Percentiles rank a stretch among this genome's conserved stretches.
phyloP scores from a whole-genome alignment of 2,888 invertebrate genomes.

The Epistrophe grossulariae region DNA sequence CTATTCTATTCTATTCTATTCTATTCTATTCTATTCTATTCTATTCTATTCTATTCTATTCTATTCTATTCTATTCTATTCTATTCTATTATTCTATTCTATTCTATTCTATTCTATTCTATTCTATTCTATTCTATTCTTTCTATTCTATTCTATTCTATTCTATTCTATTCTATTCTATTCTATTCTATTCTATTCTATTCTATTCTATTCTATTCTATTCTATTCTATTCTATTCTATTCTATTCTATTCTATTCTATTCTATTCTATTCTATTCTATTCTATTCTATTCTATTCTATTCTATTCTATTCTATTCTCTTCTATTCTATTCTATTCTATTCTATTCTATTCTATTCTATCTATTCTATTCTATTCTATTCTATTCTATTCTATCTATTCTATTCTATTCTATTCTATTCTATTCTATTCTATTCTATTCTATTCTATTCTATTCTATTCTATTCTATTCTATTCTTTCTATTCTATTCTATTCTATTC shows the following conservation, averaged over 20 bases:
- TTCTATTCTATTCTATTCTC: background rate
- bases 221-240: slow-evolving; percentile 2
- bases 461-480: no score
- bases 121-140: no score
- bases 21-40: no score
- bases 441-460: background rate
- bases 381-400: background rate
- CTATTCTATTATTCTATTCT: no score
- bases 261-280: slow-evolving; percentile 1
- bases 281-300: background rate
- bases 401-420: background rate
- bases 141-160: no score
- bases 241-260: background rate
- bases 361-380: slow-evolving; percentile 1
- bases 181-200: no score
- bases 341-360: background rate
- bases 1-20: no score
- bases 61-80: no score
- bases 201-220: slow-evolving; percentile 1
- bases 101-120: no score
- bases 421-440: background rate
- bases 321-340: background rate
- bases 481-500: background rate
- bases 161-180: no score
- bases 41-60: no score